Evolutionary conservation across 2,797 vertebrate species (phyloP).

Genomic region (Cyclura pinguis): DNA sequence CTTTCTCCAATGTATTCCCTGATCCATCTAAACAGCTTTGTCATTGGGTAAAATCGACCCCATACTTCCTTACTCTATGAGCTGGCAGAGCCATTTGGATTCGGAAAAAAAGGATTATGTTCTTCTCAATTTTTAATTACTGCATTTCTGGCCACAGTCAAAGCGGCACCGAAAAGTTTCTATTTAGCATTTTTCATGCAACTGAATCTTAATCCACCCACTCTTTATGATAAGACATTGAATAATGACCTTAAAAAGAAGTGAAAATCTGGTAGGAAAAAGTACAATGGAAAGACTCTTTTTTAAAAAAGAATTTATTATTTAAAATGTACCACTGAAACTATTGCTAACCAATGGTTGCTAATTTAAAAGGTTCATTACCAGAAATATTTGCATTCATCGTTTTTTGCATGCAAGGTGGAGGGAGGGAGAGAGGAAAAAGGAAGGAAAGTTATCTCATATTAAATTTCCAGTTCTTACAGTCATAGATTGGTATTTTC

Average conservation of each 20-base stretch:
- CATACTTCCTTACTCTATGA: slow-evolving; percentile 38
- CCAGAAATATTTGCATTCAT: slow-evolving; percentile 27
- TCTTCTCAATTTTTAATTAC: slow-evolving; percentile 63
- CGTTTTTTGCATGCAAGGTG: background rate
- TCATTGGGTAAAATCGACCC: slow-evolving; percentile 46
- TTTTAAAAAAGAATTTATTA: background rate
- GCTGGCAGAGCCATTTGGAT: slow-evolving; percentile 61
- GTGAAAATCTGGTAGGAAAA: slow-evolving; percentile 1
- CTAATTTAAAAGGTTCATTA: slow-evolving; percentile 58
- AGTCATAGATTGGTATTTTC: background rate
- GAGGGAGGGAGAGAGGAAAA: background rate
- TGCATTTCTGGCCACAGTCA: slow-evolving; percentile 63
- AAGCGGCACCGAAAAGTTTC: slow-evolving; percentile 54
- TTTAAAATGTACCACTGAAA: slow-evolving; percentile 36
- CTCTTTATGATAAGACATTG: slow-evolving; percentile 53
- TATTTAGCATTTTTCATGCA: slow-evolving; percentile 53
- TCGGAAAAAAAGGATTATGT: slow-evolving; percentile 55
- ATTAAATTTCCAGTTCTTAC: background rate
- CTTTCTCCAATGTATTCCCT: slow-evolving; percentile 55
- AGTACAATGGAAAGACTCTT: background rate
- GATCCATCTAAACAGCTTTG: slow-evolving; percentile 63
- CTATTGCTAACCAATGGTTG: slow-evolving; percentile 46
- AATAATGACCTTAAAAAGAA: slow-evolving; percentile 49
- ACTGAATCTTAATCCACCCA: slow-evolving; percentile 57
- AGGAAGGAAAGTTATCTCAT: background rate